Base-by-base conservation (phyloP, 2,888 invertebrate species). In the Nudaria mundana region DNA sequence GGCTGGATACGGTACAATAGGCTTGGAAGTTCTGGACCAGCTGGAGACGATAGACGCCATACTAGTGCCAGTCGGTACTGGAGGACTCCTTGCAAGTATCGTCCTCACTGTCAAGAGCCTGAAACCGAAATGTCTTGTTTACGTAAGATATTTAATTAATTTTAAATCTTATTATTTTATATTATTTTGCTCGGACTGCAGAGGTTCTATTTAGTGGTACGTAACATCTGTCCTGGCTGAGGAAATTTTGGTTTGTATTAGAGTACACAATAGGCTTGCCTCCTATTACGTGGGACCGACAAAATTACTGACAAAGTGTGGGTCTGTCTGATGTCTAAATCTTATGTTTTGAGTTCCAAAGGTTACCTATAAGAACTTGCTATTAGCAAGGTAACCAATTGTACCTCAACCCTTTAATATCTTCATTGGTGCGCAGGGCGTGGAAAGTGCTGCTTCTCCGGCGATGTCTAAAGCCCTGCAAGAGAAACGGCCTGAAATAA, bases 391-490 rank as follows among this genome's bases (percentile, higher is more conserved):
- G n/a, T n/a, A n/a, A n/a, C n/a, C n/a, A n/a, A n/a, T n/a, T 1
- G 10, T 23, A 1, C 3, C 10, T 23, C 8, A 2, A 12, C 6
- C 26, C 8, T 26, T 14, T 26, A 20, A 11, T 8, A 11, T 1
- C 0, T 4, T 6, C 7, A 24, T 10, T 22, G 0, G 13, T 31
- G 5, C 3, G 5, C 5, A 93, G 94, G 97, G 96, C 5, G 96
- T 96, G 1, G 97, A 97, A 80, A 94, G 96, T 3, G 94, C 95
- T 59, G 91, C 93, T 47, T 96, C 95, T 69, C 92, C 96, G 2
- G 94, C 95, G 61, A 96, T 96, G 81, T 85, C 70, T 2, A 59
- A 91, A 7, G 94, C 96, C 0, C 61, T 95, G 35, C 63, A 66
- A 82, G 92, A 68, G 89, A 91, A 45, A 92, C 93, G 91, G 38